Base-by-base conservation (phyloP, 2,113 vertebrate species). In the Ancistrus triradiatus region DNA sequence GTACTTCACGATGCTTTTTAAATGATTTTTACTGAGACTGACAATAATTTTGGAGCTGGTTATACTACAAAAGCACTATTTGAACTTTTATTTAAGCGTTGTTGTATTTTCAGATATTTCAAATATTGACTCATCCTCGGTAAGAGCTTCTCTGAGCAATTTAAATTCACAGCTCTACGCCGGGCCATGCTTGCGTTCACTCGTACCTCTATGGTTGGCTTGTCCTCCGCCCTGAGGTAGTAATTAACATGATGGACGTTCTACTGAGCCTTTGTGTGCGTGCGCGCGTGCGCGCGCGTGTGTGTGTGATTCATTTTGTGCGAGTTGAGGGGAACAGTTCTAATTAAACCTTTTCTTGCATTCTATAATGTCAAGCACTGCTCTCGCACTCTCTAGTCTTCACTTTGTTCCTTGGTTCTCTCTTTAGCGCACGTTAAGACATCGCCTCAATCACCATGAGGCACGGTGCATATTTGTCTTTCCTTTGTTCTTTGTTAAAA, bases 211-310 rank as follows among this genome's bases (percentile, higher is more conserved):
- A 7, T 31, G 27, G 27, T 31, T n/a, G 7, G 27, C 27, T 31
- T 3, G 27, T 31, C 3, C 27, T 31, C 27, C 3, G 7, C 3
- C 17, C 52, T 48, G 17, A 9, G 59, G 52, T 62, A 46, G 64
- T 72, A 63, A 68, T 72, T 68, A 59, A 63, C 56, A 59, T 63
- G 38, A 72, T 48, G 42, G 64, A 63, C 51, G 61, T 43, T 68
- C 27, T 63, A 61, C 58, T 59, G 60, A 66, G 52, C 56, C 19
- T 25, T 59, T 51, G 35, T 59, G 35, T 28, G 24, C 1, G 7
- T 42, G 51, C 53, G 10, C 19, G 51, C 33, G 50, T 53, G 15
- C 19, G 44, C 21, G 6, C 27, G 6, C 15, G 21, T 42, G 53
- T 38, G 21, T 7, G 38, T 17, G 14, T 11, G 21, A 56, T 46